Evolutionary conservation across 2,888 invertebrate genomes (phyloP).

Genomic region (Chrysolina americana): DNA sequence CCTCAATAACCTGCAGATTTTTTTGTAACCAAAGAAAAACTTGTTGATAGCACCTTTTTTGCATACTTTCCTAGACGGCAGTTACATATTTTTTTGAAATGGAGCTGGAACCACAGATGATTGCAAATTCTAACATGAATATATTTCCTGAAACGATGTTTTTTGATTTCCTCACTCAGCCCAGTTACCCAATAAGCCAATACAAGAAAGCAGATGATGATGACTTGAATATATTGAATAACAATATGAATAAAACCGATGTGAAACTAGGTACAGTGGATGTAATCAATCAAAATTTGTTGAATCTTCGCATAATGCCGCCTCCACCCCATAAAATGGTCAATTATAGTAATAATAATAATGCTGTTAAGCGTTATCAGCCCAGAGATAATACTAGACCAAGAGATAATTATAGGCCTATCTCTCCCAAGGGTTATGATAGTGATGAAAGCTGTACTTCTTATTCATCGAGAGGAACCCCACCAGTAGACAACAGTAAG

Average conservation of each 20-base stretch:
- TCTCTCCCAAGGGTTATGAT: constrained; percentile 53
- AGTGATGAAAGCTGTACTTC: constrained; percentile 52
- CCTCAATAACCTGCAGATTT: constrained; percentile 35
- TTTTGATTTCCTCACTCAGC: constrained; percentile 46
- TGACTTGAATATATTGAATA: constrained; percentile 46
- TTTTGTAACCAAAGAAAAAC: constrained; percentile 34
- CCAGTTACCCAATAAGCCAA: constrained; percentile 40
- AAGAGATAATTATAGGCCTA: constrained; percentile 49
- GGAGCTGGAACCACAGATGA: constrained; percentile 49
- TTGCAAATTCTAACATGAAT: constrained; percentile 43
- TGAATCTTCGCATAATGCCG: constrained; percentile 49
- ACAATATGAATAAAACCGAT: constrained; percentile 46
- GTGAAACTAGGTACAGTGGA: constrained; percentile 44
- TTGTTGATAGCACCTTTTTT: constrained; percentile 36
- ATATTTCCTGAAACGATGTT: constrained; percentile 46
- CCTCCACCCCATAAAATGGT: constrained; percentile 52
- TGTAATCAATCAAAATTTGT: constrained; percentile 40
- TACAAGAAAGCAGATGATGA: constrained; percentile 46
- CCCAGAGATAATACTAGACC: constrained; percentile 42
- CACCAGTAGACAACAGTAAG: constrained; percentile 45
- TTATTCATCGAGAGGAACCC: constrained; percentile 45
- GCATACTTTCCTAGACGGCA: neutral
- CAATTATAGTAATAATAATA: constrained; percentile 43
- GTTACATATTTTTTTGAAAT: constrained; percentile 31
- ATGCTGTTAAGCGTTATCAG: constrained; percentile 44